Evolutionary conservation across 2,113 vertebrate species (phyloP), one percentile per base, ranked within the genome.

Genomic region (Dipodomys merriami): DNA sequence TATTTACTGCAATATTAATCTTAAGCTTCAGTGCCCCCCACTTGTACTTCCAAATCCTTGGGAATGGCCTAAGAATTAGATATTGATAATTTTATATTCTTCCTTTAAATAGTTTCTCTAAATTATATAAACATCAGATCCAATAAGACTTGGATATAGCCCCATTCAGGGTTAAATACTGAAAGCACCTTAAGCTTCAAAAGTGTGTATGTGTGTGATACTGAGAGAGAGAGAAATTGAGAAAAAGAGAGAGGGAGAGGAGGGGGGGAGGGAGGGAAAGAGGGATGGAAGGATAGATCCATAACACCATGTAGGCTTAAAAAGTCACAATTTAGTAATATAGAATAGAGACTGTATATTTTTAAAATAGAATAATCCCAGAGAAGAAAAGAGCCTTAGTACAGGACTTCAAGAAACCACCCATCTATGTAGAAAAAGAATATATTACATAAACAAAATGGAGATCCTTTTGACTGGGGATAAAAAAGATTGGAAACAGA

Each of bases 81-180:
- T 60, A 90, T 23, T 44, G 44, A 80, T 30, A 62, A 81, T 39
- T 92, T 88, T 87, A 74, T 77, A 53, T 49, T 49, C 12, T 2
- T 49, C 49, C 8, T 5, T 74, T 88, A 20, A 29, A 62, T 82
- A 30, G 20, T 23, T 1, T 57, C 15, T 16, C 7, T 25, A 91
- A 87, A 72, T 88, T 85, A 74, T 83, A 88, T 83, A 95, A 90
- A 25, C 18, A 85, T 94, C 29, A 77, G 29, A 93, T 49, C 3
- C 30, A 94, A 84, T 12, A 68, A 83, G 90, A 92, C 35, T 91
- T 78, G 22, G 39, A 87, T 87, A 49, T 49, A 49, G 49, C 10
- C 49, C 49, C 11, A 49, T 12, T 49, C 12, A 49, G 49, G 49
- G 49, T 49, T 49, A 49, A 49, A 49, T 49, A 49, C 12, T 83